Percentiles rank a stretch among this genome's conserved stretches.
phyloP scores from a whole-genome alignment of 1,140 invertebrate species.

The Dendrolimus punctatus region DNA sequence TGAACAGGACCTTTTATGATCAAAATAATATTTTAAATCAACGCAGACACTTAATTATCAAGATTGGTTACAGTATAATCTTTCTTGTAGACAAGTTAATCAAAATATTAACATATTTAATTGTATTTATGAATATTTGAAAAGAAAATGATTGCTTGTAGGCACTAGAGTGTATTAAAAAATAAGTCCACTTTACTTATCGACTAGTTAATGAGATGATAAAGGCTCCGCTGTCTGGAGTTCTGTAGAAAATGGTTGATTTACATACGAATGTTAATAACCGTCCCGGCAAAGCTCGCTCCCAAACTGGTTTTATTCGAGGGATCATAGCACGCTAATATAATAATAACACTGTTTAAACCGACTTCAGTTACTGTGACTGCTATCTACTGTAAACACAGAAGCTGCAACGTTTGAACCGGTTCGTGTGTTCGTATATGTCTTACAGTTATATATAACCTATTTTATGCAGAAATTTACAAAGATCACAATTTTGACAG shows the following conservation, averaged over 20 bases:
- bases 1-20: no score
- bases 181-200: constrained; percentile 33
- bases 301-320: constrained; percentile 10
- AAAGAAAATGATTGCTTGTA: constrained; percentile 2
- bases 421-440: no score
- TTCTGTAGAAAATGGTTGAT: constrained; percentile 43
- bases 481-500: no score
- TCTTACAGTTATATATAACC: no score
- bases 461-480: no score
- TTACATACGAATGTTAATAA: constrained; percentile 61
- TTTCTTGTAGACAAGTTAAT: background rate
- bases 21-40: no score
- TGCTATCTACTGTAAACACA: no score
- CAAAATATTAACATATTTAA: constrained; percentile 8
- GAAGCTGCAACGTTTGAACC: no score
- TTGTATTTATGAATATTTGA: constrained; percentile 5
- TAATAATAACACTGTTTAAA: no score
- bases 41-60: no score
- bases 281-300: constrained; percentile 23
- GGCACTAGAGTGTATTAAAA: constrained; percentile 9
- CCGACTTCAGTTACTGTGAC: no score
- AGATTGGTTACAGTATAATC: no score
- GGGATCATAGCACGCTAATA: background rate
- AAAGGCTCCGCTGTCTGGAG: constrained; percentile 31
- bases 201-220: constrained; percentile 38